Evolutionary conservation across 2,888 invertebrate species (phyloP), one percentile per base, ranked within the genome.

Genomic region (Drosophila stalkeri): DNA sequence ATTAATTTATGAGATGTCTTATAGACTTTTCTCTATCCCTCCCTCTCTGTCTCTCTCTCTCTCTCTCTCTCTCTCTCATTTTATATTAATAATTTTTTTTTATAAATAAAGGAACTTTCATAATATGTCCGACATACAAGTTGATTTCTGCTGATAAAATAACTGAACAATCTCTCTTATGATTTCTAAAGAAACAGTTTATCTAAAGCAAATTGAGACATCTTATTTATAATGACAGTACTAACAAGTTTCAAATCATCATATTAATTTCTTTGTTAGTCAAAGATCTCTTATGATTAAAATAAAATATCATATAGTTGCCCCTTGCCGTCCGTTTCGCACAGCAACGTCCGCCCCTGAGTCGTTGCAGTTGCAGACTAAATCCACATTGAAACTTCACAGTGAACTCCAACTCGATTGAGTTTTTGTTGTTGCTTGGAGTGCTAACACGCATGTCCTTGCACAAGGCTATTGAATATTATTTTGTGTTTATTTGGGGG

Each of bases 391-490:
- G 41, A 33, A 76, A 80, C 82, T 82, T 44, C 57, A 16, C 33
- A 18, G 0, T 16, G 44, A 44, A 44, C 55, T 43, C 31, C 55
- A 56, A 16, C 44, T n/a, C 11, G 43, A 80, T n/a, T 37, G 52
- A 41, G 47, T 44, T n/a, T 65, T n/a, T 18, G 18, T n/a, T 18
- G 18, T 43, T 44, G 64, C 54, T 49, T 47, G 4, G 39, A 47
- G 33, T 55, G 64, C 69, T 61, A 80, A 59, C 81, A 90, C 89
- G 89, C 91, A 90, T 90, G 91, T 85, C 90, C 89, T 86, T 67
- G 64, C 71, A 72, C 60, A 11, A 20, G 27, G 33, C 23, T 51
- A 60, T 54, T 49, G 63, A 39, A 56, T 61, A 44, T 39, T 41
- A 9, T 52, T 64, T 8, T 33, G 3, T 51, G 49, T 33, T 49